Base-by-base conservation (phyloP, 1,140 invertebrate genomes). In the Drosophila sucinea region DNA sequence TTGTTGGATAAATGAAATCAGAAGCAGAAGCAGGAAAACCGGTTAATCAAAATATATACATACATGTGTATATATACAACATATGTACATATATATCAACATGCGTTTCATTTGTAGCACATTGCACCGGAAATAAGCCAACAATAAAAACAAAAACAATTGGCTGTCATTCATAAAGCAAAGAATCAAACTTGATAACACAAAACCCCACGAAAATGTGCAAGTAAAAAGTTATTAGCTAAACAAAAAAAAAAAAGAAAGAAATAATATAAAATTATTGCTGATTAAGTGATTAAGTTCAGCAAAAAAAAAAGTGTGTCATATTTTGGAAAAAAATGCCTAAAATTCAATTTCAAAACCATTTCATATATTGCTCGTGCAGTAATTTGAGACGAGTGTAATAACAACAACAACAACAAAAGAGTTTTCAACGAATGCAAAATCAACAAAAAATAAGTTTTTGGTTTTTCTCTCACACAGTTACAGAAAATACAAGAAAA, bases 291-390 rank as follows among this genome's bases (percentile, higher is more conserved):
- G 41, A 41, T 70, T 61, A 54, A 67, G 47, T 63, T 33, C 27
- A 61, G 57, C 58, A 51, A 66, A 60, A 44, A 61, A 60, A 55
- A 77, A 76, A 76, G 60, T 77, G 66, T 77, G 65, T 76, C 65
- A 82, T 67, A 71, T 55, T 60, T 25, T 23, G n/a, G 44, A 27
- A 51, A 51, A 47, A 51, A 51, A 51, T 51, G 44, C 25, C 44
- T 51, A 51, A 51, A 51, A 8, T 51, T 51, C 23, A 51, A 51
- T 27, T 51, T 51, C 2, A 27, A 51, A 27, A 51, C 7, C 44
- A 51, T 51, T 51, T 51, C 44, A 51, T 25, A 51, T 51, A 2
- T 51, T 17, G 23, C 44, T 51, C 25, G 44, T 51, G 44, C 44
- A 51, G 44, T 51, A 51, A 51, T 51, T 27, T 51, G 44, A 51